phyloP scores from a whole-genome alignment of 2,888 invertebrate genomes.

The Stenotaenia linearis region DNA sequence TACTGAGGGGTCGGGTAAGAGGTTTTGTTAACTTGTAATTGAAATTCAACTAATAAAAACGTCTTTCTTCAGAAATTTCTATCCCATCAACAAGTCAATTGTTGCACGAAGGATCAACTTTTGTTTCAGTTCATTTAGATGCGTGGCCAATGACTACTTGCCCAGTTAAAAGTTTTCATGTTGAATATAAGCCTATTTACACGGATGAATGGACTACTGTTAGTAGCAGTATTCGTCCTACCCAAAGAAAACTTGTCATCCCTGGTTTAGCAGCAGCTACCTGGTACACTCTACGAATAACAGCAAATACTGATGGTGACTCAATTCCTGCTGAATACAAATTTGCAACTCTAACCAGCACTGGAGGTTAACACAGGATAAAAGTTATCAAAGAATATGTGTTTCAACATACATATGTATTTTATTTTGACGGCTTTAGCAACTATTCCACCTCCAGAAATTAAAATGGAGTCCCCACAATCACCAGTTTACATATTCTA shows the following conservation, averaged over 20 bases:
- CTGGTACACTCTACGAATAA: not conserved
- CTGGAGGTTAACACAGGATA: slow-evolving; percentile 24
- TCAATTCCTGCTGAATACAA: not conserved
- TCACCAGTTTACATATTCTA: slow-evolving; percentile 15
- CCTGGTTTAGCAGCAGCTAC: not conserved
- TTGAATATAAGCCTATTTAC: not conserved
- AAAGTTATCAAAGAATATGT: not conserved
- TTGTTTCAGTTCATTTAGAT: slow-evolving; percentile 14
- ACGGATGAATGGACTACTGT: not conserved
- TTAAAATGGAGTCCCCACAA: not conserved
- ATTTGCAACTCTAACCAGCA: not conserved
- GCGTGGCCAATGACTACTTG: slow-evolving; percentile 4
- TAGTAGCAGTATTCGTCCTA: not conserved
- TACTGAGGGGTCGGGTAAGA: not conserved
- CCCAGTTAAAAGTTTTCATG: not conserved
- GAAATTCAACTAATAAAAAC: no score
- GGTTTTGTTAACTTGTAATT: not conserved
- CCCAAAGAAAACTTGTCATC: slow-evolving; percentile 24
- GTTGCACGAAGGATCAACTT: slow-evolving; percentile 10
- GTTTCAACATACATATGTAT: not conserved
- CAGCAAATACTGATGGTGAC: not conserved
- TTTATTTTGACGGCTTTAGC: not conserved
- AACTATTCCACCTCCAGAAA: not conserved
- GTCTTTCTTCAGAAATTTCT: no score
- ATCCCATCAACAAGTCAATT: not conserved